Conservation (phyloP, 2,113 vertebrate species). For the Cheirogaleus medius region DNA sequence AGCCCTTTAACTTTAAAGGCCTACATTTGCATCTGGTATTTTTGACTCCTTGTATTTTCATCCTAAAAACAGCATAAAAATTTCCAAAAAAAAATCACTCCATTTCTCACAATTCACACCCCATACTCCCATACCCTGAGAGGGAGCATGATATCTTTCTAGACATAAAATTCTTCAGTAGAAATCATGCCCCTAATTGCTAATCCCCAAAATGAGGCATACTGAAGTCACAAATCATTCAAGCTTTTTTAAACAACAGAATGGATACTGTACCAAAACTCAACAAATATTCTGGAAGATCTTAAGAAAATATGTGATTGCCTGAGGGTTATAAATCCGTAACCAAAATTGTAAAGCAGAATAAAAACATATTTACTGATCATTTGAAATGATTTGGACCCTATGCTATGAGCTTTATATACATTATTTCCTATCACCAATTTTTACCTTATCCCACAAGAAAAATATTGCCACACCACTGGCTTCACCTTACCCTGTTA, state of each 20-base stretch:
- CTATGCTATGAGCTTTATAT: neutral
- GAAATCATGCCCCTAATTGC: constrained; percentile 48
- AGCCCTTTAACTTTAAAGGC: constrained; percentile 54
- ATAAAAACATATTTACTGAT: neutral
- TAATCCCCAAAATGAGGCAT: constrained; percentile 1
- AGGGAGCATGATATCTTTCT: constrained; percentile 64
- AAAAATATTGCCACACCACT: neutral
- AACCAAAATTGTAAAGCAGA: neutral
- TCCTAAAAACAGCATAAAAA: constrained; percentile 61
- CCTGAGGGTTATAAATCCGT: neutral
- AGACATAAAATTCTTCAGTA: constrained; percentile 33
- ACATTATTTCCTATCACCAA: neutral
- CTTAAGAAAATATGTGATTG: neutral
- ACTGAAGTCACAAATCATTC: neutral
- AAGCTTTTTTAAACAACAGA: constrained; percentile 19
- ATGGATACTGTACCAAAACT: neutral
- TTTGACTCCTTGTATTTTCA: constrained; percentile 16
- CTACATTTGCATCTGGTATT: constrained; percentile 46
- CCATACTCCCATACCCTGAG: neutral
- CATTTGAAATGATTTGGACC: neutral
- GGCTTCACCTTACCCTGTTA: neutral
- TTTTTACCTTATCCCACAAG: neutral
- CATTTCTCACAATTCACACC: constrained; percentile 60
- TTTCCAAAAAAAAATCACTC: constrained; percentile 60
- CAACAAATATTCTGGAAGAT: neutral